These are phyloP conservation scores for Phaenicophaeus curvirostris DNA, from an alignment of 2,797 vertebrate genomes.

Conservation along the genomic window DNA sequence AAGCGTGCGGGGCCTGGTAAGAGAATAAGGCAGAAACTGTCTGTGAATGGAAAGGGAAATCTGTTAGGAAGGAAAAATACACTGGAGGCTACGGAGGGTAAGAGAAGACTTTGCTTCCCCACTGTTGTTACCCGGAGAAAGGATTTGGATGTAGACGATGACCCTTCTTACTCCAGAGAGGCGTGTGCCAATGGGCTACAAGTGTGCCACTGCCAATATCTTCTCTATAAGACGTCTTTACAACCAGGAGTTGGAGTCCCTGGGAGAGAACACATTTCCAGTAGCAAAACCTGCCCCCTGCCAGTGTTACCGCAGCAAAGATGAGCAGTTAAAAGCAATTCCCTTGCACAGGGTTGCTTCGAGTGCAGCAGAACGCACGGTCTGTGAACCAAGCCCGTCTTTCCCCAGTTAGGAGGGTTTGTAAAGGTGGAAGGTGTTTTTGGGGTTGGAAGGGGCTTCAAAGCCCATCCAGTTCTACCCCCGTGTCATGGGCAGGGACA, in stretches of 20 bases:
- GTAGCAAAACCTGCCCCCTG: neutral
- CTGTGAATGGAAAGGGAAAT: neutral
- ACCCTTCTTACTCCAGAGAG: neutral
- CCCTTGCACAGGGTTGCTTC: neutral
- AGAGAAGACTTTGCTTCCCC: neutral
- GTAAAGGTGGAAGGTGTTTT: neutral
- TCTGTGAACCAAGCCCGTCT: neutral
- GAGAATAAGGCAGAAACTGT: neutral
- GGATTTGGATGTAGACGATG: neutral
- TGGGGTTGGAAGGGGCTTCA: too few relatives aligned
- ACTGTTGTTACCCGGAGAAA: neutral
- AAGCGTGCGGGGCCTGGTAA: neutral
- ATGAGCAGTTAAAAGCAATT: neutral
- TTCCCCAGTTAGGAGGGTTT: neutral
- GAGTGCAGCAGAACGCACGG: rapidly evolving
- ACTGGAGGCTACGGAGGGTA: neutral
- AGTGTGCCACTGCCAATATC: neutral
- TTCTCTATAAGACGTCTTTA: neutral
- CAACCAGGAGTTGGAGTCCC: neutral
- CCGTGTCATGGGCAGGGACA: too few relatives aligned
- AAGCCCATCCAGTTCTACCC: too few relatives aligned
- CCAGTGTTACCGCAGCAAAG: neutral
- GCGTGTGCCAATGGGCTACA: neutral
- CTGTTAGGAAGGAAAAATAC: neutral
- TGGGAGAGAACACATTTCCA: neutral